Evolutionary conservation across 2,113 vertebrate genomes (phyloP), one percentile per base, ranked within the genome.

Genomic region (Lota lota): DNA sequence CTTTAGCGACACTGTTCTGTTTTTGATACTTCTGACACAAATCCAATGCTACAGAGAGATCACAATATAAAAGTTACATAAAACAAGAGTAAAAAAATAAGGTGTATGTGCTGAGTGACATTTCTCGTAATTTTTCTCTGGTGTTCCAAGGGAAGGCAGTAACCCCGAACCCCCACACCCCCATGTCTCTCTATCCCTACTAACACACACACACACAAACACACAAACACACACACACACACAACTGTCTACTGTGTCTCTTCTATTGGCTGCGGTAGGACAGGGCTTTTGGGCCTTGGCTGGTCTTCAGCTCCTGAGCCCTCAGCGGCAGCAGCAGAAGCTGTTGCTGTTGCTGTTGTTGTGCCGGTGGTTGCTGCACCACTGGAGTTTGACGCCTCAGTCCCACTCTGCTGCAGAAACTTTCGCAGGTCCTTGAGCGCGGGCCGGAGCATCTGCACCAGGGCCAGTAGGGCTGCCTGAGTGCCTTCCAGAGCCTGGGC

Each of bases 401-500:
- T 63, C 18, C 88, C 82, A 64, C 92, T 95, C 89, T 99, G 96
- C 54, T 99, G 96, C 54, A 99, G 83, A 80, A 94, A 98, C 67
- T 95, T 94, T 22, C 97, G 93, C 75, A 98, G 90, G 88, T 99
- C 97, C 82, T 97, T 99, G 12, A 98, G 93, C 68, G 95, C 94
- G 0, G 97, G 97, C 63, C 95, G 89, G 57, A 99, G 92, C 84
- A 98, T 94, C 87, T 98, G 97, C 47, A 99, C 94, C 71, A 99
- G 89, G 1, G 96, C 95, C 0, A 95, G 94, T 63, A 99, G 90
- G 0, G 96, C 95, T 0, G 96, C 97, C 89, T 99, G 97, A 0
- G 93, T 97, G 0, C 97, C 96, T 67, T 99, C 97, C 91, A 99
- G 94, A 36, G 97, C 97, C 79, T 95, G 95, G 0, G 97, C 97